phyloP scores from a whole-genome alignment of 2,113 vertebrate genomes.

The Microcebus lehilahytsara region DNA sequence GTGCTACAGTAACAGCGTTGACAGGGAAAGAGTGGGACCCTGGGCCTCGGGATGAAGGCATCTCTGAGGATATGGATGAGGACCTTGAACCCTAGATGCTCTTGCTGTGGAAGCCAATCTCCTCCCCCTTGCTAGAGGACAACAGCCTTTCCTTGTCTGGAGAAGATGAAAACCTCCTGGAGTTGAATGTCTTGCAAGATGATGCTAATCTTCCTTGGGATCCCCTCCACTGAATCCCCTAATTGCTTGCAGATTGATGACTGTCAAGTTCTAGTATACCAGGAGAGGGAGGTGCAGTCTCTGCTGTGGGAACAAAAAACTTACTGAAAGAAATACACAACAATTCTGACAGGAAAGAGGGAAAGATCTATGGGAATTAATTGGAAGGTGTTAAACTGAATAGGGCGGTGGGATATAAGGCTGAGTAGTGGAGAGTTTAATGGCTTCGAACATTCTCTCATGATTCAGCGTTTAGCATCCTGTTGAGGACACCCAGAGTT shows the following conservation, averaged over 20 bases:
- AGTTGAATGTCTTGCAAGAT: neutral
- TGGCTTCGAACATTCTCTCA: neutral
- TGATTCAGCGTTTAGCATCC: neutral
- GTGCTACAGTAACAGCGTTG: neutral
- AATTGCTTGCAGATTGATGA: neutral
- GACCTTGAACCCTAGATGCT: neutral
- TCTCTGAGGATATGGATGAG: neutral
- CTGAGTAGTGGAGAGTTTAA: neutral
- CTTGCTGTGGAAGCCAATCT: neutral
- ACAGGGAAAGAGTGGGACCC: neutral
- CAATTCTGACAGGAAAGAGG: neutral
- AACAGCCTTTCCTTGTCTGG: neutral
- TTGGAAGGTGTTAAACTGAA: neutral
- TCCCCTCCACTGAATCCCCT: neutral
- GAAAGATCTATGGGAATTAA: neutral
- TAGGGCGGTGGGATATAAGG: neutral
- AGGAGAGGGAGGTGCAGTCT: neutral
- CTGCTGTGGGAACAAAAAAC: neutral
- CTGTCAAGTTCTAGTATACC: neutral
- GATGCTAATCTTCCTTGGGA: neutral
- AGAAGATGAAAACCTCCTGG: neutral
- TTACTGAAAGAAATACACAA: neutral
- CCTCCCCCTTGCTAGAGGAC: neutral
- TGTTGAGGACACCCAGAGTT: neutral
- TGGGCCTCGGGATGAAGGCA: neutral